A percentile compares a stretch with the other conserved stretches of the same genome.
Conservation (phyloP, 2,888 invertebrate species). For the Ectemnius continuus region DNA sequence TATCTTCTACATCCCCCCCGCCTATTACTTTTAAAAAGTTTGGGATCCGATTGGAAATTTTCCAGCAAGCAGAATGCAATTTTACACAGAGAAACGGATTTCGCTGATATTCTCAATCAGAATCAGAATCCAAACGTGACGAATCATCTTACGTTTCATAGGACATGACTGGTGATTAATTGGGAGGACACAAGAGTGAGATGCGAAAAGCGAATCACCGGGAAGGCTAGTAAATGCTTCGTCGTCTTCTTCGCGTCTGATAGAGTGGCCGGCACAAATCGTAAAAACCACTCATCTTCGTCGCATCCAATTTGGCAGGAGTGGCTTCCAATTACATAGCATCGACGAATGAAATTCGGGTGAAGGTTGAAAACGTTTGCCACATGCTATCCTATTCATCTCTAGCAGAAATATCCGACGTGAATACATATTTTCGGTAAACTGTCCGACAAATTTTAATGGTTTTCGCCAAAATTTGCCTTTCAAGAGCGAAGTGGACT, state of each 20-base stretch:
- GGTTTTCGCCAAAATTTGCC: too few relatives aligned
- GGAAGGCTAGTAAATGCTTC: background rate
- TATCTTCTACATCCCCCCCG: background rate
- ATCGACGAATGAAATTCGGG: conserved; percentile 51
- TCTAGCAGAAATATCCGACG: background rate
- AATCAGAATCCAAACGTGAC: background rate
- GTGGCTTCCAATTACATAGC: conserved; percentile 54
- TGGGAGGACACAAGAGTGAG: background rate
- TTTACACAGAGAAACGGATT: too few relatives aligned
- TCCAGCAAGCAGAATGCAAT: background rate
- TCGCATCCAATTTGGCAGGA: conserved; percentile 47
- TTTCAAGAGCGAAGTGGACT: too few relatives aligned
- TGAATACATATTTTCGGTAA: conserved; percentile 43
- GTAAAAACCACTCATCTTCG: conserved; percentile 50
- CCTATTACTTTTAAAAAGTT: background rate
- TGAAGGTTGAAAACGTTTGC: conserved; percentile 52
- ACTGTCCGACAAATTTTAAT: background rate
- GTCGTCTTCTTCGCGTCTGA: conserved; percentile 18
- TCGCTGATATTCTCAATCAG: background rate
- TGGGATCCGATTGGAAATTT: background rate
- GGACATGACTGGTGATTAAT: background rate
- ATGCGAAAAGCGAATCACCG: conserved; percentile 35
- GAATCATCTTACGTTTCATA: too few relatives aligned
- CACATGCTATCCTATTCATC: conserved; percentile 29
- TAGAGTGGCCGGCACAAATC: conserved; percentile 36